Percentiles rank a stretch among this genome's conserved stretches.
phyloP scores from a whole-genome alignment of 1,140 invertebrate genomes.

The Euborellia annulipes region DNA sequence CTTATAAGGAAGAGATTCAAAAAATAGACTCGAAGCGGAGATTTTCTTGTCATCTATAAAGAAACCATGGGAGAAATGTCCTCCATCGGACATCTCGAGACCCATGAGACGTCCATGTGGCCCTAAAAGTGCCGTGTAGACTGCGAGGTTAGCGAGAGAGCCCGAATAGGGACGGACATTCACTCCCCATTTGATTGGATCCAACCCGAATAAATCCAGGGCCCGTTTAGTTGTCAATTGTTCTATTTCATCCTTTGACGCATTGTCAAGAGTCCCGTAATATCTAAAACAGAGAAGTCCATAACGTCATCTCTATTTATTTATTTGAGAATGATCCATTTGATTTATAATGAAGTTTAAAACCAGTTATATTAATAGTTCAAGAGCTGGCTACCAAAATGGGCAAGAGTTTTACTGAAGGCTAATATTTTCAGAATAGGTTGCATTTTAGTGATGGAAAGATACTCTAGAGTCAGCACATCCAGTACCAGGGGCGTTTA shows the following conservation, averaged over 20 bases:
- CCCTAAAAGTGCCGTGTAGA: slow-evolving; percentile 70
- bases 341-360: slow-evolving; percentile 1
- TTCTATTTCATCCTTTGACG: slow-evolving; percentile 91
- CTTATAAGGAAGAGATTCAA: slow-evolving; percentile 98
- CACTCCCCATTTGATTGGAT: slow-evolving; percentile 82
- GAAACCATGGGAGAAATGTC: slow-evolving; percentile 91
- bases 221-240: slow-evolving; percentile 72
- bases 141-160: slow-evolving; percentile 95
- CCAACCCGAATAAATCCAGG: slow-evolving; percentile 66
- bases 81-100: slow-evolving; percentile 88
- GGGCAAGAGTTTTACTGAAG: too few species aligned
- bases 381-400: too few species aligned
- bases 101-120: slow-evolving; percentile 96
- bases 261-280: slow-evolving; percentile 95
- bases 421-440: too few species aligned
- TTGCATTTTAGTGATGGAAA: too few species aligned
- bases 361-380: too few species aligned
- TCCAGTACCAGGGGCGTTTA: too few species aligned
- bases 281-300: slow-evolving; percentile 40
- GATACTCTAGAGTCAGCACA: too few species aligned
- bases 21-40: slow-evolving; percentile 94
- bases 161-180: slow-evolving; percentile 97
- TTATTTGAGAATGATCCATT: slow-evolving; percentile 2
- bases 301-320: too few species aligned
- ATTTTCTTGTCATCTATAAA: slow-evolving; percentile 83